Conservation (phyloP, 2,797 vertebrate genomes). For the Aplochiton taeniatus region DNA sequence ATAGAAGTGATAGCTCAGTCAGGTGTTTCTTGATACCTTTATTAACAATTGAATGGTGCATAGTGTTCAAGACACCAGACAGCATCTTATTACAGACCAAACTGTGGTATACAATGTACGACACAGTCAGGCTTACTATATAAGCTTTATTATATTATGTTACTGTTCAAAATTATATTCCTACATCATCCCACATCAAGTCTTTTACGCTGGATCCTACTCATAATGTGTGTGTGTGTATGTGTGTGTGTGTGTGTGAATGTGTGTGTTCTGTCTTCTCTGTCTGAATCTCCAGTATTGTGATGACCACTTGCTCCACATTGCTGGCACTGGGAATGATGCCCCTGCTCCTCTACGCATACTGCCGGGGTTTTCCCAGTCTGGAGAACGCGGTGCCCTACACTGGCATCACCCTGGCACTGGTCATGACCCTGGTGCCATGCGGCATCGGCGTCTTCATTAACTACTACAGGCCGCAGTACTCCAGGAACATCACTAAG, state of each 20-base stretch:
- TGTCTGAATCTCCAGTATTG: constrained; percentile 66
- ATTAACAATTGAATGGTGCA: too few species aligned
- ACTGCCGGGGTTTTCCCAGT: constrained; percentile 71
- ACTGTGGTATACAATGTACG: too few species aligned
- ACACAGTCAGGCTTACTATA: too few species aligned
- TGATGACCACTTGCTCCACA: constrained; percentile 83
- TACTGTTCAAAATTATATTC: too few species aligned
- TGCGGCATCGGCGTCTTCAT: constrained; percentile 75
- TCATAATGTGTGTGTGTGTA: background rate
- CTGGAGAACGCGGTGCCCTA: constrained; percentile 77
- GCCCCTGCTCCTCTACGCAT: constrained; percentile 83
- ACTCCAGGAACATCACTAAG: constrained; percentile 68
- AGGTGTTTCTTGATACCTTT: too few species aligned
- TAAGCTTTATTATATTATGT: too few species aligned
- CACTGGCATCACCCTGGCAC: constrained; percentile 62
- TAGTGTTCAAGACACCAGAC: too few species aligned
- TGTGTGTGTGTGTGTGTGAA: background rate
- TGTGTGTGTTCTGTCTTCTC: constrained; percentile 3
- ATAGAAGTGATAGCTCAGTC: too few species aligned
- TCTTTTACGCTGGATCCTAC: background rate
- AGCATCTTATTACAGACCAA: too few species aligned
- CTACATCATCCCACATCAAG: too few species aligned
- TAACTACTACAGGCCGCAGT: constrained; percentile 76
- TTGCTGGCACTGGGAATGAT: constrained; percentile 80
- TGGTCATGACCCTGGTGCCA: constrained; percentile 74